Percentiles rank a stretch among this genome's conserved stretches.
Conservation (phyloP, 2,113 vertebrate genomes). For the Sterrhoptilus dennistouni region DNA sequence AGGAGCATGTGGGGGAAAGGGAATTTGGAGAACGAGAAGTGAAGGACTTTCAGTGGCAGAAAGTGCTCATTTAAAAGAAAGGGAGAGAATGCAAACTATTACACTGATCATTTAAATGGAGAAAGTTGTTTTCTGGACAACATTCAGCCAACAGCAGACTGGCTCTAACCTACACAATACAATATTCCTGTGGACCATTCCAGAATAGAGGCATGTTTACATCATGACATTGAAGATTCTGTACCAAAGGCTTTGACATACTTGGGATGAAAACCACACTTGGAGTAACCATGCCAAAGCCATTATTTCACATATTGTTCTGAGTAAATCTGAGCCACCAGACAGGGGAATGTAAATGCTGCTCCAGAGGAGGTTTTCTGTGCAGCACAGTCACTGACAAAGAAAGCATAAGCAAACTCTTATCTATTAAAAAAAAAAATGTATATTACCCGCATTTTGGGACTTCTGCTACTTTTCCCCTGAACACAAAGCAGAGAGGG, state of each 20-base stretch:
- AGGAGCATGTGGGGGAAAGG: background rate
- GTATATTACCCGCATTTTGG: background rate
- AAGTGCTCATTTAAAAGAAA: background rate
- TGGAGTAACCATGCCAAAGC: background rate
- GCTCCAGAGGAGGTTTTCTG: background rate
- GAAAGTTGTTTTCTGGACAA: background rate
- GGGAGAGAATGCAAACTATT: background rate
- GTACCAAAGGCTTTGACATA: background rate
- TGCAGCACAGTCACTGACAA: background rate
- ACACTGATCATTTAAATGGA: background rate
- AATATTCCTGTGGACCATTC: background rate
- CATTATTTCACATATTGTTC: background rate
- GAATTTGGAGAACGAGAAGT: background rate
- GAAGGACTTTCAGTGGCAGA: background rate
- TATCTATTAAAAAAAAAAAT: background rate
- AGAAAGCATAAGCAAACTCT: background rate
- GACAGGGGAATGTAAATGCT: background rate
- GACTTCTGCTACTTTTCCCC: background rate
- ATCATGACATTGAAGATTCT: background rate
- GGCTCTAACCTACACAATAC: background rate
- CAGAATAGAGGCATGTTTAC: background rate
- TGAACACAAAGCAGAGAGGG: background rate
- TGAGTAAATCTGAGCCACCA: background rate
- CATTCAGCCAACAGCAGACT: background rate
- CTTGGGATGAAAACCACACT: background rate